Conservation (phyloP, 2,113 vertebrate species). For the Saguinus midas region DNA sequence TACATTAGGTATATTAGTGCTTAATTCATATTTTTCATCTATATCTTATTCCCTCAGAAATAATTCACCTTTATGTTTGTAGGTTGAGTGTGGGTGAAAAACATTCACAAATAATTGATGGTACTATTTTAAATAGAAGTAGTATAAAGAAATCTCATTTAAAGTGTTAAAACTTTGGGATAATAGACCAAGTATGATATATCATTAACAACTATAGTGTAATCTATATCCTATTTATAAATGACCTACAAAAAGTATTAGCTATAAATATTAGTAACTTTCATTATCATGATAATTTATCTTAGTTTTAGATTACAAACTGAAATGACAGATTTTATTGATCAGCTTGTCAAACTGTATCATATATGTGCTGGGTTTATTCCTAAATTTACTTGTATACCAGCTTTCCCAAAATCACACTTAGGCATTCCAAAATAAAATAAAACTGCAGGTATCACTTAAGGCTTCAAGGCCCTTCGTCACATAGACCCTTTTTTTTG, state of each 20-base stretch:
- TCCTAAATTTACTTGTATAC: neutral
- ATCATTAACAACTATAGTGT: neutral
- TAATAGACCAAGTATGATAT: neutral
- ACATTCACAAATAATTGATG: neutral
- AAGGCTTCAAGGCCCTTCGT: accelerated
- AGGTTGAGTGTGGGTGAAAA: neutral
- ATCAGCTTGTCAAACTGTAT: neutral
- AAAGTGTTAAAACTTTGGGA: neutral
- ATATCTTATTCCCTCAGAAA: conserved; percentile 56
- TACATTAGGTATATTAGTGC: conserved; percentile 16
- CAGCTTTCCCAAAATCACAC: neutral
- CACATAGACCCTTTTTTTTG: no score
- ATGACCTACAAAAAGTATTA: neutral
- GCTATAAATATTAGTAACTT: neutral
- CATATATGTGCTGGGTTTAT: neutral
- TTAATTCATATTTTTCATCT: conserved; percentile 57
- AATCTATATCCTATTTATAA: neutral
- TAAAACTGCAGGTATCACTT: neutral
- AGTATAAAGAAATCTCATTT: neutral
- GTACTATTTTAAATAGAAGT: neutral
- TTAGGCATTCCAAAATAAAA: neutral
- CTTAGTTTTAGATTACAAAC: neutral
- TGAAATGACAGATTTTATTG: neutral
- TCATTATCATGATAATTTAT: neutral
- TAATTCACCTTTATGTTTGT: conserved; percentile 43